phyloP scores from a whole-genome alignment of 1,140 invertebrate species.

The Solen grandis region DNA sequence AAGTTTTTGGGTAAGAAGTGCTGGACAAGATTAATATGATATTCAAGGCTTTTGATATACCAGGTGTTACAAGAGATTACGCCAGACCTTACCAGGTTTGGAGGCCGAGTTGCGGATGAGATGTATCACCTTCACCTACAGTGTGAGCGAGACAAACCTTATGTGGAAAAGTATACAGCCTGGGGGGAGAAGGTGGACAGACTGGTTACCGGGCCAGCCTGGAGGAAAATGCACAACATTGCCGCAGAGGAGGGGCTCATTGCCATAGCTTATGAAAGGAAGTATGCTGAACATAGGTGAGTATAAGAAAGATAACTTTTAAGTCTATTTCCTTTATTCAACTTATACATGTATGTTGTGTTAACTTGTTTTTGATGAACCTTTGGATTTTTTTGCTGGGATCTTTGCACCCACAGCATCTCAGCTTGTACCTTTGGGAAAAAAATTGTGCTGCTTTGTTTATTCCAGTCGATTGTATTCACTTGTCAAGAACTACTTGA shows the following conservation, averaged over 20 bases:
- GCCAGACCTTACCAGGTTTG: slow-evolving; percentile 82
- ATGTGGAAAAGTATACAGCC: slow-evolving; percentile 82
- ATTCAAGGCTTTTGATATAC: slow-evolving; percentile 11
- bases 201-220: slow-evolving; percentile 83
- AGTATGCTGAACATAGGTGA: slow-evolving; percentile 80
- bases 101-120: slow-evolving; percentile 81
- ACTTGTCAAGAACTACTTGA: slow-evolving; percentile 84
- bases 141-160: slow-evolving; percentile 83
- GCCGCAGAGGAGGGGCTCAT: slow-evolving; percentile 84
- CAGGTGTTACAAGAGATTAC: slow-evolving; percentile 70
- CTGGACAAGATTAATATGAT: no score
- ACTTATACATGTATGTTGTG: background rate
- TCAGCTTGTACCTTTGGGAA: no score
- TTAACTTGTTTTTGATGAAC: background rate
- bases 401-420: background rate
- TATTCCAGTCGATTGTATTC: slow-evolving; percentile 83
- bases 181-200: slow-evolving; percentile 84
- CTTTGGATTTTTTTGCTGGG: no score
- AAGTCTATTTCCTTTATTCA: no score
- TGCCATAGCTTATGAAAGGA: slow-evolving; percentile 83
- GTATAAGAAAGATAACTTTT: no score
- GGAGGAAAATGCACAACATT: slow-evolving; percentile 83
- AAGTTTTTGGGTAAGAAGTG: no score
- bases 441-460: no score
- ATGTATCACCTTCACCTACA: slow-evolving; percentile 82